Percentiles rank a stretch among this genome's conserved stretches.
Conservation (phyloP, 2,797 vertebrate genomes). For the Sebastes trivittatus region DNA sequence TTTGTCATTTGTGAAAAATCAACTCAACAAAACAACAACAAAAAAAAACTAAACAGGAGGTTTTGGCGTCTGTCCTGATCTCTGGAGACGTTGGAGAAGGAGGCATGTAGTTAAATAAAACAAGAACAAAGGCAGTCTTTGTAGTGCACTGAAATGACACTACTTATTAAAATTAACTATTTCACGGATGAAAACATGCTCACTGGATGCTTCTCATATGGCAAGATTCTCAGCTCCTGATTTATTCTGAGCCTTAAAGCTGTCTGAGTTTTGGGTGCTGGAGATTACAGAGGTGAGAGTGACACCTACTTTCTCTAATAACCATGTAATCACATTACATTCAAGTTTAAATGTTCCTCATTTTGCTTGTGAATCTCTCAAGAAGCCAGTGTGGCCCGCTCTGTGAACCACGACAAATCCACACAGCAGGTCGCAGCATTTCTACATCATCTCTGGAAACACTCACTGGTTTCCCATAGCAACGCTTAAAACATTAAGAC, state of each 20-base stretch:
- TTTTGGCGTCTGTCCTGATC: neutral
- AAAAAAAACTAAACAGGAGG: neutral
- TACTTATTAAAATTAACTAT: neutral
- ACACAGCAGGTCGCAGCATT: too few relatives aligned
- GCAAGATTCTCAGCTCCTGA: neutral
- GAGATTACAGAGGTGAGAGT: neutral
- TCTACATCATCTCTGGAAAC: too few relatives aligned
- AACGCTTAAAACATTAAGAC: too few relatives aligned
- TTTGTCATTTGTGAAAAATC: conserved; percentile 3
- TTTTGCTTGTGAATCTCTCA: too few relatives aligned
- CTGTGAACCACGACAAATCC: neutral
- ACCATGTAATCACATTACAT: neutral
- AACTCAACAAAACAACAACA: neutral
- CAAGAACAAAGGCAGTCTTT: neutral
- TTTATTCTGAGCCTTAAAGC: neutral
- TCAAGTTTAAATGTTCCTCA: neutral
- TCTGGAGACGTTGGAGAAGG: conserved; percentile 14
- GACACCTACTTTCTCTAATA: neutral
- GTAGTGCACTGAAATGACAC: neutral
- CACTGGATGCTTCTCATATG: neutral
- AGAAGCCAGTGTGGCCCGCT: neutral
- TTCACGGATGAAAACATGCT: neutral
- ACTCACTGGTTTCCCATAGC: too few relatives aligned
- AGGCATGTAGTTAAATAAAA: neutral
- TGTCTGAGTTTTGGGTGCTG: neutral